Percentiles rank a stretch among this genome's conserved stretches.
These are phyloP conservation scores for Acromyrmex charruanus DNA, from an alignment of 1,140 invertebrate genomes.

Conservation along the genomic window DNA sequence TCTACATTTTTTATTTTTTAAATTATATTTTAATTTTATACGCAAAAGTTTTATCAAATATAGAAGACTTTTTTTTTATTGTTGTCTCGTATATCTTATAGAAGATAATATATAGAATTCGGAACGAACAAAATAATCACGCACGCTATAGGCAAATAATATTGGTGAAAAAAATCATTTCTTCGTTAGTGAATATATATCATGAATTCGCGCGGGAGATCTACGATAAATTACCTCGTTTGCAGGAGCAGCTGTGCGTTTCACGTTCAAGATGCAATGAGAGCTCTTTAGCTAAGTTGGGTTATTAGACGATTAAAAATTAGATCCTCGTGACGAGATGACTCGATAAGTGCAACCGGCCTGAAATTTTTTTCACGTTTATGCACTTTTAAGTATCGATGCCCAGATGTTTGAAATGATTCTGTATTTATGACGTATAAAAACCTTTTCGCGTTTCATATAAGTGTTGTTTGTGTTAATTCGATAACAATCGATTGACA, in stretches of 20 bases:
- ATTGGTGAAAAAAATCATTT: background rate
- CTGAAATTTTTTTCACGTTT: slow-evolving; percentile 18
- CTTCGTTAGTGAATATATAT: background rate
- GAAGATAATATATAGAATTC: background rate
- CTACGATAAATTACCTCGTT: slow-evolving; percentile 56
- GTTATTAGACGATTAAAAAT: slow-evolving; percentile 70
- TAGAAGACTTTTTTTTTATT: background rate
- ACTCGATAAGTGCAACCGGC: slow-evolving; percentile 17
- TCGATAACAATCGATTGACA: slow-evolving; percentile 26
- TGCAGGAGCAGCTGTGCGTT: slow-evolving; percentile 63
- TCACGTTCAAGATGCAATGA: slow-evolving; percentile 63
- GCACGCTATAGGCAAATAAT: background rate
- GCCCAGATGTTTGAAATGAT: slow-evolving; percentile 63
- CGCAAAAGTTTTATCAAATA: background rate
- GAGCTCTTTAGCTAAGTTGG: slow-evolving; percentile 30
- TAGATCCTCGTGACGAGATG: slow-evolving; percentile 73
- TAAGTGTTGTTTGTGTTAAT: background rate
- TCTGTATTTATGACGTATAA: slow-evolving; percentile 14
- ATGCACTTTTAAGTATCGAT: slow-evolving; percentile 35
- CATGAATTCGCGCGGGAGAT: slow-evolving; percentile 36
- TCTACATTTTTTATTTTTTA: background rate
- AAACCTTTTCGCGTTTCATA: slow-evolving; percentile 15
- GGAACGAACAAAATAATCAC: background rate
- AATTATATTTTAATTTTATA: slow-evolving; percentile 5
- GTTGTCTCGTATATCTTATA: background rate